Percentiles rank a stretch among this genome's conserved stretches.
Conservation (phyloP, 2,797 vertebrate species). For the Percopsis omiscomaycus region DNA sequence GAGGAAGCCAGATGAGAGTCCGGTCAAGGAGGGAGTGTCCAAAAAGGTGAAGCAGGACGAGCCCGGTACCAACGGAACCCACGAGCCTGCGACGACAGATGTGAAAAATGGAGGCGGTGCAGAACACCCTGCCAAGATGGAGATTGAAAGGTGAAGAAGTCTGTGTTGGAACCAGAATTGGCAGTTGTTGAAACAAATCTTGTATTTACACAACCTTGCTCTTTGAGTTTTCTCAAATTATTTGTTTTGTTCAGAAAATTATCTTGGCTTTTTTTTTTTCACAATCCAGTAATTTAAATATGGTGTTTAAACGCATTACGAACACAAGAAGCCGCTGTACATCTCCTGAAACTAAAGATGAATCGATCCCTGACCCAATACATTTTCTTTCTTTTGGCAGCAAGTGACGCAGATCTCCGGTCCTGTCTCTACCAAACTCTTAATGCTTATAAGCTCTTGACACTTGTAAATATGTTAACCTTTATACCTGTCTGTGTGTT, state of each 20-base stretch:
- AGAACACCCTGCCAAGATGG: slow-evolving; percentile 2
- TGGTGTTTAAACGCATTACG: too few species aligned
- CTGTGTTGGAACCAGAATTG: too few species aligned
- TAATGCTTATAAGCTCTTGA: slow-evolving; percentile 16
- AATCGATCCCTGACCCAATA: too few species aligned
- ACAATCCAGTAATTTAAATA: too few species aligned
- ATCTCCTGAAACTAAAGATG: too few species aligned
- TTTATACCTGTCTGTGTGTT: background rate
- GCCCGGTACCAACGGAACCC: background rate
- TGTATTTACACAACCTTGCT: too few species aligned
- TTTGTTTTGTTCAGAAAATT: too few species aligned
- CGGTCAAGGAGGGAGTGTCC: slow-evolving; percentile 48
- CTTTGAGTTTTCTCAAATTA: too few species aligned
- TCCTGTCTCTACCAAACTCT: background rate
- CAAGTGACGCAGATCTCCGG: background rate
- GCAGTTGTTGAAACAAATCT: too few species aligned
- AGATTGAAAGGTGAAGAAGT: slow-evolving; percentile 38
- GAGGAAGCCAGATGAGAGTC: slow-evolving; percentile 75
- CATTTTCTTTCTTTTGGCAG: too few species aligned
- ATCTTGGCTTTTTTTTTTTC: too few species aligned
- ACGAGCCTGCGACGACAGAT: background rate
- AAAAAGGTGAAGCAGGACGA: slow-evolving; percentile 69
- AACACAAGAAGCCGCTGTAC: too few species aligned
- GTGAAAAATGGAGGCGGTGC: slow-evolving; percentile 11
- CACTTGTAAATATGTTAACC: slow-evolving; percentile 55